phyloP scores from a whole-genome alignment of 1,140 invertebrate species.

The Parapsyche elsis region DNA sequence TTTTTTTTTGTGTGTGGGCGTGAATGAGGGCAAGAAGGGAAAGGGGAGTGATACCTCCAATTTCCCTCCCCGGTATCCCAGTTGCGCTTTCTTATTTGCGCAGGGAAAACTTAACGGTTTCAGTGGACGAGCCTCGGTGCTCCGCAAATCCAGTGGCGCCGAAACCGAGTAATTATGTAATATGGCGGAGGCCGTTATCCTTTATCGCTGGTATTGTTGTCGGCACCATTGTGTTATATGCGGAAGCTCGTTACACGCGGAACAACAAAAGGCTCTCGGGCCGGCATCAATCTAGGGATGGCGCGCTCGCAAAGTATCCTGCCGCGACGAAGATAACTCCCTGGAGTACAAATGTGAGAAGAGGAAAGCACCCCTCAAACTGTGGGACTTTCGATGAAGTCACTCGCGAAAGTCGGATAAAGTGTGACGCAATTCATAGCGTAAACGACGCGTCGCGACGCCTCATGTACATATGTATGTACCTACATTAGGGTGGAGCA shows the following conservation, averaged over 20 bases:
- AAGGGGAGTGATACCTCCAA: no score
- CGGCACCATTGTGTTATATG: conserved; percentile 32
- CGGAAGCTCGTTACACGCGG: conserved; percentile 37
- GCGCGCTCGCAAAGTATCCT: conserved; percentile 1
- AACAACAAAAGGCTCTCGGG: conserved; percentile 38
- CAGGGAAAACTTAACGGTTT: no score
- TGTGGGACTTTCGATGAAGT: neutral
- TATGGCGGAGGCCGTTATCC: conserved; percentile 22
- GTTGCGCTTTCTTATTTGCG: neutral
- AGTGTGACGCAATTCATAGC: no score
- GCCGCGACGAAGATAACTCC: neutral
- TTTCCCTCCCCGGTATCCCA: neutral
- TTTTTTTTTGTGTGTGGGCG: neutral
- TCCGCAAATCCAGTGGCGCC: conserved; percentile 1
- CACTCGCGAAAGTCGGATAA: neutral
- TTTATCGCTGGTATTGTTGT: conserved; percentile 37
- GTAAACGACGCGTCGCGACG: no score
- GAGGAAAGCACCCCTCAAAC: neutral
- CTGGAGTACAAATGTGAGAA: conserved; percentile 21
- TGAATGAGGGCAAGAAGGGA: neutral
- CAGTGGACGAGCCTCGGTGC: no score
- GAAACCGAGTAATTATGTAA: conserved; percentile 28
- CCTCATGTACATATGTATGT: no score
- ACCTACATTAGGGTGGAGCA: no score
- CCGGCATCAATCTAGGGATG: conserved; percentile 34